Conservation (phyloP, 2,113 vertebrate species). For the Willisornis vidua region DNA sequence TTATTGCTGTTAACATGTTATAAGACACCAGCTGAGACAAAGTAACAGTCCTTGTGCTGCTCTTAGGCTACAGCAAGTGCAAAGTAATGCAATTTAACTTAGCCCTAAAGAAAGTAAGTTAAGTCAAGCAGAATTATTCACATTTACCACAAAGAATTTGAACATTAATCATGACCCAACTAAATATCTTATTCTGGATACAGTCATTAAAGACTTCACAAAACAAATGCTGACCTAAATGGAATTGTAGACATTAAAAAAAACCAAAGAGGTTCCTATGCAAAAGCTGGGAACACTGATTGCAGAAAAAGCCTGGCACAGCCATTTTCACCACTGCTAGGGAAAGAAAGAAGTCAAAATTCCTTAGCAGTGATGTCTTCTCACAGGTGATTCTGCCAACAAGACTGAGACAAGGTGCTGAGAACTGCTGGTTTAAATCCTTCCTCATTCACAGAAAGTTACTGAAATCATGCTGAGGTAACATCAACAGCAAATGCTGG, state of each 20-base stretch:
- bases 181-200: neutral
- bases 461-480: neutral
- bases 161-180: neutral
- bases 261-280: neutral
- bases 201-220: neutral
- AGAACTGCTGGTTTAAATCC: neutral
- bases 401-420: neutral
- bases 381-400: neutral
- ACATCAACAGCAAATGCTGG: neutral
- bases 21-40: conserved; percentile 25
- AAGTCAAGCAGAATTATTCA: neutral
- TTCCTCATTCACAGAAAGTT: neutral
- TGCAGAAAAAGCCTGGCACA: neutral
- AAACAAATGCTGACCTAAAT: neutral
- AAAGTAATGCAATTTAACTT: neutral
- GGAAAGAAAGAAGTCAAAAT: neutral
- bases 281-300: neutral
- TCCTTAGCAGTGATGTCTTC: neutral
- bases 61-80: neutral
- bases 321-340: neutral
- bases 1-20: conserved; percentile 49
- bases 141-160: neutral
- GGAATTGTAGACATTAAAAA: neutral
- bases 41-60: neutral
- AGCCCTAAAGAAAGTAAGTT: neutral